Evolutionary conservation across 2,888 invertebrate species (phyloP).

Genomic region (Lycaena phlaeas): DNA sequence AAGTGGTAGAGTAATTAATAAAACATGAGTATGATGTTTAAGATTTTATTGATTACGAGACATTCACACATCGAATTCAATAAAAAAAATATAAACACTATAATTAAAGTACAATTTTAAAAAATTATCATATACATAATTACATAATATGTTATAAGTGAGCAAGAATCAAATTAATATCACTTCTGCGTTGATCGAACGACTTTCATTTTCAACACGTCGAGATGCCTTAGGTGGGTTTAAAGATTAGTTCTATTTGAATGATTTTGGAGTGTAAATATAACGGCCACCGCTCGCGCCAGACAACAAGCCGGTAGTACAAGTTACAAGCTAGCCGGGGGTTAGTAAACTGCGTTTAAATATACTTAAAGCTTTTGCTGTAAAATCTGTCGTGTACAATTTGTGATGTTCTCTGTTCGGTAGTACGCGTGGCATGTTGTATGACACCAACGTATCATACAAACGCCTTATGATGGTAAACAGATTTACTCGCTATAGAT

Average conservation of each 20-base stretch:
- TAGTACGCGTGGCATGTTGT: too few species aligned
- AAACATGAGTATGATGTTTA: constrained; percentile 29
- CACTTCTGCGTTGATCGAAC: constrained; percentile 1
- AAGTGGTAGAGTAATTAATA: background rate
- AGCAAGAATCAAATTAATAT: constrained; percentile 1
- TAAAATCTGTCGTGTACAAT: too few species aligned
- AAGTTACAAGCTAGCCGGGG: too few species aligned
- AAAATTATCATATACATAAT: constrained; percentile 17
- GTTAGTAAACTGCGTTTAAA: too few species aligned
- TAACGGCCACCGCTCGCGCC: too few species aligned
- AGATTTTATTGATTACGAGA: constrained; percentile 69
- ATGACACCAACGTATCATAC: too few species aligned
- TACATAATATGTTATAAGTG: constrained; percentile 7
- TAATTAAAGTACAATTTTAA: constrained; percentile 17
- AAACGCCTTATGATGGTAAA: constrained; percentile 13
- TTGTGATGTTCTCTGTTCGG: too few species aligned
- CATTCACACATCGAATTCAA: constrained; percentile 71
- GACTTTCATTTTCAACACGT: background rate
- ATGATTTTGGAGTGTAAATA: too few species aligned
- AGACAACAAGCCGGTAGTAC: too few species aligned
- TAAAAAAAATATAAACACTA: constrained; percentile 19
- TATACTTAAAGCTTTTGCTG: too few species aligned
- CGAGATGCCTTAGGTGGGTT: constrained; percentile 6
- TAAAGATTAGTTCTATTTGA: background rate
- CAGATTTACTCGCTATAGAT: constrained; percentile 36